These are phyloP conservation scores for Lithosia quadra DNA, from an alignment of 2,888 invertebrate genomes.

Conservation along the genomic window DNA sequence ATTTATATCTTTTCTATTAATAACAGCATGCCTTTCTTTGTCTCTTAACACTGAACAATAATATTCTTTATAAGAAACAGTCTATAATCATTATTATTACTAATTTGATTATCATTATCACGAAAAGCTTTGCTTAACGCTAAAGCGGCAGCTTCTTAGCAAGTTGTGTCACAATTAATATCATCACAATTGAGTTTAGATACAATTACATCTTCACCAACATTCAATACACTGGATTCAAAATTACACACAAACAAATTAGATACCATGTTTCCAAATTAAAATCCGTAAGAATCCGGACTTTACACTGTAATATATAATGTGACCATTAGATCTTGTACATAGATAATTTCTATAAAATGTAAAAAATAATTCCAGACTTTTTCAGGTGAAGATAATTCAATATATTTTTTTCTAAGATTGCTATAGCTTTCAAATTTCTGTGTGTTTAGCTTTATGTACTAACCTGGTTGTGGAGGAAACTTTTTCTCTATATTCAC, in stretches of 20 bases:
- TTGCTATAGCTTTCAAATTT: conserved; percentile 74
- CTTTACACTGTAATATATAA: conserved; percentile 43
- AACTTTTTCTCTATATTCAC: conserved; percentile 59
- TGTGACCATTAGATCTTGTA: conserved; percentile 40
- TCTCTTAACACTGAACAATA: conserved; percentile 46
- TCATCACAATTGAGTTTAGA: conserved; percentile 44
- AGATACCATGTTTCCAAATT: conserved; percentile 13
- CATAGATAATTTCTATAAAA: conserved; percentile 49
- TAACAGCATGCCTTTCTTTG: conserved; percentile 61
- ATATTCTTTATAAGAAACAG: conserved; percentile 59
- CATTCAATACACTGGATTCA: conserved; percentile 46
- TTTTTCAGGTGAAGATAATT: conserved; percentile 80
- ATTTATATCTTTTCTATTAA: conserved; percentile 36
- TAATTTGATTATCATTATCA: conserved; percentile 42
- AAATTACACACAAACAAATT: conserved; percentile 46
- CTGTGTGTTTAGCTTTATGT: conserved; percentile 82
- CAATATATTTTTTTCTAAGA: conserved; percentile 50
- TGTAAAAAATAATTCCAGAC: conserved; percentile 60
- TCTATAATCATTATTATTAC: conserved; percentile 57
- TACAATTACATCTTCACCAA: conserved; percentile 50
- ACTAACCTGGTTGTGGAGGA: conserved; percentile 70
- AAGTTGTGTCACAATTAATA: conserved; percentile 53
- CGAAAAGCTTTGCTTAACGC: conserved; percentile 75
- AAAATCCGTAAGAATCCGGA: conserved; percentile 64
- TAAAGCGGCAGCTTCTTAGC: conserved; percentile 80